These are phyloP conservation scores for Echiichthys vipera DNA, from an alignment of 2,797 vertebrate species.

Conservation along the genomic window DNA sequence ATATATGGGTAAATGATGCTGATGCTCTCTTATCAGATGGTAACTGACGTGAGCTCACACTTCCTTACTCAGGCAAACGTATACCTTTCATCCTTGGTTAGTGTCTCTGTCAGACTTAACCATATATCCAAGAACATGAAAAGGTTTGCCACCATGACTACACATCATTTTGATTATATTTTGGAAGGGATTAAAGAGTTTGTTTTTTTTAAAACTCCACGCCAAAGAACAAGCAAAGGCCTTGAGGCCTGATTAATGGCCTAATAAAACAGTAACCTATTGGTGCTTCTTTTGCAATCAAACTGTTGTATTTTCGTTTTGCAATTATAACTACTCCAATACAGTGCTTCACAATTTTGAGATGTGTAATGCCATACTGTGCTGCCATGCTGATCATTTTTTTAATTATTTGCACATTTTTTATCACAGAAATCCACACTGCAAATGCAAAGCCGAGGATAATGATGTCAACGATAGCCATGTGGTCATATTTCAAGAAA, in stretches of 20 bases:
- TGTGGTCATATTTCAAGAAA: not conserved
- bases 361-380: not conserved
- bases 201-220: not conserved
- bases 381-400: not conserved
- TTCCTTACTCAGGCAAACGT: not conserved
- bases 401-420: slow-evolving; percentile 2
- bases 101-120: not conserved
- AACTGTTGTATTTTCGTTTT: not conserved
- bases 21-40: slow-evolving; percentile 34
- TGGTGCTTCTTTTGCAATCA: not conserved
- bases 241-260: not conserved
- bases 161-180: not conserved
- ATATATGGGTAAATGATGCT: slow-evolving; percentile 43
- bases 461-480: not conserved
- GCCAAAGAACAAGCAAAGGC: not conserved
- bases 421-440: slow-evolving; percentile 2
- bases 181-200: not conserved
- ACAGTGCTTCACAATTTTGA: not conserved
- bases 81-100: not conserved
- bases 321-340: not conserved
- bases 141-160: not conserved
- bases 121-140: not conserved
- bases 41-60: slow-evolving; percentile 40
- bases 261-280: not conserved
- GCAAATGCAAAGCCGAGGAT: not conserved